Evolutionary conservation across 1,140 invertebrate species (phyloP).

Genomic region (Trachymyrmex septentrionalis): DNA sequence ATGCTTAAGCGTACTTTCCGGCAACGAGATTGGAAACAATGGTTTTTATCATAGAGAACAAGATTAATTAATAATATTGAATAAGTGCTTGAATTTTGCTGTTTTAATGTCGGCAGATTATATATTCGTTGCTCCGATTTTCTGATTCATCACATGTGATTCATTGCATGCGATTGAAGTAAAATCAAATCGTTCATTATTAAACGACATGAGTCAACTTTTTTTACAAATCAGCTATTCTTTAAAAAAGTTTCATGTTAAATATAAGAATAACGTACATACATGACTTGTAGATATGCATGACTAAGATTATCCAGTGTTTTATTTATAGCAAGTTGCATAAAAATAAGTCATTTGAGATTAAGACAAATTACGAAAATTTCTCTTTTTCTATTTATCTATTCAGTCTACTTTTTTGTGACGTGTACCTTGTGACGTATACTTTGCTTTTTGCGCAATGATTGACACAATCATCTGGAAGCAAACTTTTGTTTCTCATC

Average conservation of each 20-base stretch:
- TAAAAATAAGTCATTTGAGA: background rate
- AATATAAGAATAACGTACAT: background rate
- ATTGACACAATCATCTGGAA: constrained; percentile 1
- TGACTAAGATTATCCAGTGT: background rate
- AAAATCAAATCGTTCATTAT: constrained; percentile 21
- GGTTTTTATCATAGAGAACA: constrained; percentile 14
- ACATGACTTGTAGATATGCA: background rate
- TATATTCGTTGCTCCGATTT: background rate
- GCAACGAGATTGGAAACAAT: background rate
- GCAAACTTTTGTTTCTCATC: background rate
- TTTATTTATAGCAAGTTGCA: background rate
- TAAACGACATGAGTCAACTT: background rate
- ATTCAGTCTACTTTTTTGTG: background rate
- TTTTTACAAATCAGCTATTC: constrained; percentile 5
- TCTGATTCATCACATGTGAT: constrained; percentile 42
- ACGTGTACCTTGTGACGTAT: background rate
- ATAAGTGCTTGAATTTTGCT: background rate
- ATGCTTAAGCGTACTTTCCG: background rate
- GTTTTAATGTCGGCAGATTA: constrained; percentile 18
- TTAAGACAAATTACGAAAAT: background rate
- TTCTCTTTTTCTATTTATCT: background rate
- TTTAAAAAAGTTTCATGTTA: background rate
- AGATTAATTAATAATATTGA: constrained; percentile 16
- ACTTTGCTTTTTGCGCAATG: background rate
- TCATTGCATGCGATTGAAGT: constrained; percentile 6